phyloP scores from a whole-genome alignment of 2,888 invertebrate species.

The Mimumesa dahlbomi region DNA sequence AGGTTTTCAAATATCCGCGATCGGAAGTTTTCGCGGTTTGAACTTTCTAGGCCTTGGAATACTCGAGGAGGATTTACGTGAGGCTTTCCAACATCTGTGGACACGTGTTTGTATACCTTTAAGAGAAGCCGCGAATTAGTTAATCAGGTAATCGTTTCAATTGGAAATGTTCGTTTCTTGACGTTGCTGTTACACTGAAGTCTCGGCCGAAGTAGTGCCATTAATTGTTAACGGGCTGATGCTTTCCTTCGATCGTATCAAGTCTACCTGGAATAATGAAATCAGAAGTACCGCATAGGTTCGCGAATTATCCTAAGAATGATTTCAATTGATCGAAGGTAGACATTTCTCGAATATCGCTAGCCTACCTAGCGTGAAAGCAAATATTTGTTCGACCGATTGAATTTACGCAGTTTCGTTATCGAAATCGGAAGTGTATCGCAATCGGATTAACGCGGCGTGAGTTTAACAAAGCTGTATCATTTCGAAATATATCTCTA shows the following conservation, averaged over 20 bases:
- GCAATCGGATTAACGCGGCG: slow-evolving; percentile 4
- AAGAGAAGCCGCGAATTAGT: neutral
- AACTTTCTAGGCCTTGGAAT: no score
- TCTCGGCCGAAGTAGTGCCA: slow-evolving; percentile 77
- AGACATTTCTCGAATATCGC: no score
- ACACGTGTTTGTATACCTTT: no score
- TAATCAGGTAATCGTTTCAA: no score
- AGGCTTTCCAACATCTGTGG: no score
- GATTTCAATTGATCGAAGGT: no score
- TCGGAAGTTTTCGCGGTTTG: no score
- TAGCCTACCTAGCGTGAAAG: no score
- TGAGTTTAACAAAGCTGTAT: slow-evolving; percentile 4
- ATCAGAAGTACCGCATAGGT: slow-evolving; percentile 13
- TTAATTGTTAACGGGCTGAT: slow-evolving; percentile 73
- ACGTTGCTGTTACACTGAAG: slow-evolving; percentile 70
- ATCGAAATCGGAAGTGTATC: neutral
- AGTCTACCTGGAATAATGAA: slow-evolving; percentile 73
- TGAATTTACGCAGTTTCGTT: neutral
- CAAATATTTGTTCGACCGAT: slow-evolving; percentile 3
- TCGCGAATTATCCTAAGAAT: no score
- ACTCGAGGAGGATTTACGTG: no score
- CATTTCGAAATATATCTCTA: slow-evolving; percentile 43
- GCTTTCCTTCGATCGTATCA: slow-evolving; percentile 77
- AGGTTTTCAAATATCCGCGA: no score
- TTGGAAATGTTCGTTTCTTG: slow-evolving; percentile 6